These are phyloP conservation scores for Eciton burchellii DNA, from an alignment of 1,140 invertebrate genomes.

Conservation along the genomic window DNA sequence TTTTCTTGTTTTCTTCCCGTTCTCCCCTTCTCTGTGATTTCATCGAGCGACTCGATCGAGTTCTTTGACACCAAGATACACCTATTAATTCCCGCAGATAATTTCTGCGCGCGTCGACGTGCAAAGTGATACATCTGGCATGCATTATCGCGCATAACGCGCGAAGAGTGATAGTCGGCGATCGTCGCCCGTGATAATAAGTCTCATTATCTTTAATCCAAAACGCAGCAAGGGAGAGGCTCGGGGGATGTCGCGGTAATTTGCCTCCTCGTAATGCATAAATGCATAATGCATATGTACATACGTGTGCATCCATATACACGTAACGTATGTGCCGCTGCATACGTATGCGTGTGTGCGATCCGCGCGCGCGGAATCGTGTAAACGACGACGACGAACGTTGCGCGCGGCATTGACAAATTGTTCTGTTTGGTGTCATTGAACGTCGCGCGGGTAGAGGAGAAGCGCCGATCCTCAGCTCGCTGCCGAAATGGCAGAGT, in stretches of 20 bases:
- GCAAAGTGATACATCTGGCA: slow-evolving; percentile 24
- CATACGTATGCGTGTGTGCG: not conserved
- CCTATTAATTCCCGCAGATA: slow-evolving; percentile 29
- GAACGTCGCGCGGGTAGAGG: not conserved
- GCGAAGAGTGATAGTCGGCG: too few relatives aligned
- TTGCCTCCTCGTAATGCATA: not conserved
- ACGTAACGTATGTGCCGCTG: not conserved
- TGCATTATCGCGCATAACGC: not conserved
- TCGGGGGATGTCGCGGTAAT: slow-evolving; percentile 6
- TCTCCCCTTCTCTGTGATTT: not conserved
- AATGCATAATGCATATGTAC: not conserved
- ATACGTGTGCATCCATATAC: too few relatives aligned
- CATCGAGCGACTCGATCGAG: slow-evolving; percentile 4
- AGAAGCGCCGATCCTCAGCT: not conserved
- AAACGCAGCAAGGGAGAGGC: not conserved
- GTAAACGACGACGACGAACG: slow-evolving; percentile 50
- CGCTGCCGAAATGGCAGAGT: slow-evolving; percentile 15
- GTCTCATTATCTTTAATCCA: slow-evolving; percentile 37
- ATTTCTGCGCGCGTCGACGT: not conserved
- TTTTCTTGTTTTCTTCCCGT: not conserved
- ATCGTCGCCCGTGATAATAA: too few relatives aligned
- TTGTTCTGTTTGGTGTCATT: slow-evolving; percentile 52
- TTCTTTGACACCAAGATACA: slow-evolving; percentile 17
- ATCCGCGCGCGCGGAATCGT: not conserved
- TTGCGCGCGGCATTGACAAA: slow-evolving; percentile 55